Evolutionary conservation across 92 coral and sea anemone genomes (phyloP), one percentile per base, ranked within the genome.

Genomic region (Palythoa grandiflora): DNA sequence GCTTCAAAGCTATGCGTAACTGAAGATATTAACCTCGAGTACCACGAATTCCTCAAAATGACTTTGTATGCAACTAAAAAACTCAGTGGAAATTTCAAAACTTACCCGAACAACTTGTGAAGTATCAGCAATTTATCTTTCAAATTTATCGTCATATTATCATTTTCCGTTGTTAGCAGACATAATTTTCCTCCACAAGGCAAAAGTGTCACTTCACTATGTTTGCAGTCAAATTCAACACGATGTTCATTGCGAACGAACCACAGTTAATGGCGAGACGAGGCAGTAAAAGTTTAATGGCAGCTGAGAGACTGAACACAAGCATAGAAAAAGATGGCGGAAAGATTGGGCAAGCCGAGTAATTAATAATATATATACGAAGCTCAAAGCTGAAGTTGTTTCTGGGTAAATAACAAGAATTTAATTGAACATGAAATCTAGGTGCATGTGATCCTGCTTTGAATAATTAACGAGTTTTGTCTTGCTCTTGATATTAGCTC

Each of bases 61-160:
- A 14, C 66, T 28, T 2, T 8, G 39, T 9, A 68, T 77, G 65
- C 37, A 10, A 17, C 13, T 10, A 61, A 15, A 53, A 20, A 21
- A 37, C 37, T 65, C 20, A 0, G 19, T 21, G 2, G 16, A 54
- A 53, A 77, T 2, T 17, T 35, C 28, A 54, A 55, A 37, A 54
- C 94, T 89, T 87, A 95, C 98, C 98, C 95, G 88, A 95, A 95
- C 71, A 95, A 84, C 44, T 93, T 94, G 80, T 93, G 98, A 2
- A 95, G 93, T 60, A 95, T 93, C 75, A 93, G 96, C 6, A 95
- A 78, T 83, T 91, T 95, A 72, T 91, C 91, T 35, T 93, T 71
- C 8, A 95, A 87, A 48, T 95, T 93, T 35, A 91, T 88, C 66
- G 91, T 94, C 94, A 95, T 93, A 3, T 63, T 19, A 63, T 71